Conservation (phyloP, 2,888 invertebrate genomes). For the Campoplex capitator region DNA sequence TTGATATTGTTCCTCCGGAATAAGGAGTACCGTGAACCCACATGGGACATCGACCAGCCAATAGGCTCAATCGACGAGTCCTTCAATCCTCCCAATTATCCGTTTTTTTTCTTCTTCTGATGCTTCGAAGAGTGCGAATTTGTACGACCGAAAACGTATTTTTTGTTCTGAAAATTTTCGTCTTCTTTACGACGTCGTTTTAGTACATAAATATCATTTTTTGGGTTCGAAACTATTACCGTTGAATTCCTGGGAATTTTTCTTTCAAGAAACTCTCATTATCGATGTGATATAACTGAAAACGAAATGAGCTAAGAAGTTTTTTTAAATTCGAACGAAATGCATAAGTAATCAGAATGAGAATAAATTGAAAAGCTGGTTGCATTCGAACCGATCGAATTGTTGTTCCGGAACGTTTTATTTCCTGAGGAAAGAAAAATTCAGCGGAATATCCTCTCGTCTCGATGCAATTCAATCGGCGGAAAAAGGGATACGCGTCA, state of each 20-base stretch:
- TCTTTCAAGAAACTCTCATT: not conserved
- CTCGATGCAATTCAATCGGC: not conserved
- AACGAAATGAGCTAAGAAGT: not conserved
- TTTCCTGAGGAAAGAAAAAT: not conserved
- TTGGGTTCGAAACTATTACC: too few species aligned
- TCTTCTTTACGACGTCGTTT: too few species aligned
- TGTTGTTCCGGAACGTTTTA: not conserved
- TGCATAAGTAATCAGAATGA: not conserved
- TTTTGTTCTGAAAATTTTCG: too few species aligned
- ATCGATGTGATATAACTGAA: not conserved
- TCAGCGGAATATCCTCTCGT: not conserved
- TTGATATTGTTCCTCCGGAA: slow-evolving; percentile 5
- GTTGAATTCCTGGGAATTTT: too few species aligned
- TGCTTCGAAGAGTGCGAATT: too few species aligned
- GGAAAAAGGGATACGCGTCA: slow-evolving; percentile 10
- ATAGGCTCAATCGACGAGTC: not conserved
- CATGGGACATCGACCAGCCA: not conserved
- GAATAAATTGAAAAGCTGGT: too few species aligned
- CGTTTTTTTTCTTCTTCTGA: not conserved
- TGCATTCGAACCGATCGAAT: not conserved
- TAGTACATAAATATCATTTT: too few species aligned
- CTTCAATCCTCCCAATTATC: slow-evolving; percentile 4
- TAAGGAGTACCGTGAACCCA: not conserved
- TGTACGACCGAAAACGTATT: too few species aligned
- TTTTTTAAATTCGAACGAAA: not conserved